Percentiles rank a stretch among this genome's conserved stretches.
These are phyloP conservation scores for Eurois occulta DNA, from an alignment of 2,888 invertebrate genomes.

Conservation along the genomic window DNA sequence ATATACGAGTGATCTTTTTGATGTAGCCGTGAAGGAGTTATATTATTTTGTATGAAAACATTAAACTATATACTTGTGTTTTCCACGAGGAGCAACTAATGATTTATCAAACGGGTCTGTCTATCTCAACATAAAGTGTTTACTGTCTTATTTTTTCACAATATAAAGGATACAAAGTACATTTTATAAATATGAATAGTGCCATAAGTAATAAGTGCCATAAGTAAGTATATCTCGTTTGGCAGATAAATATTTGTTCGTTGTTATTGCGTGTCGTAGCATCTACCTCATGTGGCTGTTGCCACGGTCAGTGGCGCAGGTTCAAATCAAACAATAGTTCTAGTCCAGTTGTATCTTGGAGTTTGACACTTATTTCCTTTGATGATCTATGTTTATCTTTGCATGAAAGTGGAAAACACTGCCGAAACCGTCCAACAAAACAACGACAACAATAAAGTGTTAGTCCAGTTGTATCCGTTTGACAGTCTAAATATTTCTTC, in stretches of 20 bases:
- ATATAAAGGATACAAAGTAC: background rate
- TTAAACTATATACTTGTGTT: background rate
- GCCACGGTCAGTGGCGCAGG: background rate
- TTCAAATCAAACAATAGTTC: background rate
- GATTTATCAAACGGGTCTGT: background rate
- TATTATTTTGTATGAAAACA: background rate
- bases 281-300: background rate
- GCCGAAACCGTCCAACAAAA: background rate
- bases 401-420: background rate
- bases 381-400: background rate
- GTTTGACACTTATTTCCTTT: background rate
- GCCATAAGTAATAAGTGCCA: background rate
- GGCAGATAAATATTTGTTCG: background rate
- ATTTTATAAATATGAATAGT: background rate
- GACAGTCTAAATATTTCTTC: background rate
- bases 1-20: background rate
- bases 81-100: background rate
- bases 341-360: background rate
- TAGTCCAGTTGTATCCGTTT: background rate
- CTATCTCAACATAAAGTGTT: background rate
- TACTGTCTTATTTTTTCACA: background rate
- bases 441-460: background rate
- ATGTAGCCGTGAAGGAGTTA: background rate
- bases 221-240: background rate
- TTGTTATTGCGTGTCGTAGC: background rate